phyloP scores from a whole-genome alignment of 2,888 invertebrate species.

The Zaprionus lineosus region DNA sequence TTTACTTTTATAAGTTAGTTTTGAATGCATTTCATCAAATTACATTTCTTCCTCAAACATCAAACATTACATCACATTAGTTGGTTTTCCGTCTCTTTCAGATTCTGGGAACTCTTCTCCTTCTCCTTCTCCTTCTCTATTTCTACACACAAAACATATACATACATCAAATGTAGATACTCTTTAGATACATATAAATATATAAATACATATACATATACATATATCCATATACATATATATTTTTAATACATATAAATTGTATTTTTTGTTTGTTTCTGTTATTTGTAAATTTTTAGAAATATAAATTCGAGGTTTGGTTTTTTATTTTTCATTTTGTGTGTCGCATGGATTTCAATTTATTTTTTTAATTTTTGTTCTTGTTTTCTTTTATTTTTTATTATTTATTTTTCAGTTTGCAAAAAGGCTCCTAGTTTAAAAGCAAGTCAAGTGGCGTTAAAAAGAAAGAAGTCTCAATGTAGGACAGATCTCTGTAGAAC shows the following conservation, averaged over 20 bases:
- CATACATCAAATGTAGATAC: conserved; percentile 39
- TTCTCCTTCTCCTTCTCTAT: conserved; percentile 11
- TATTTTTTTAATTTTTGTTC: conserved; percentile 20
- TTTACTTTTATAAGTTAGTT: conserved; percentile 52
- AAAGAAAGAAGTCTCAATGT: conserved; percentile 5
- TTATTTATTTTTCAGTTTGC: not conserved
- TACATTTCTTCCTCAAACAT: conserved; percentile 29
- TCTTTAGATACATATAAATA: conserved; percentile 49
- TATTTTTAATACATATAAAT: conserved; percentile 29
- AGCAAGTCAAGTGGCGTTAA: conserved; percentile 46
- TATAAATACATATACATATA: conserved; percentile 40
- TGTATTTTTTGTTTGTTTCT: too few species aligned
- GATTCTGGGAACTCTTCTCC: conserved; percentile 33
- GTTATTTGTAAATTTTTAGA: conserved; percentile 68
- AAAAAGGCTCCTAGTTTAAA: conserved; percentile 30
- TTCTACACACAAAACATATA: conserved; percentile 45
- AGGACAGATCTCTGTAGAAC: conserved; percentile 40
- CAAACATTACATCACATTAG: conserved; percentile 55
- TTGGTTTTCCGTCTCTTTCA: conserved; percentile 48
- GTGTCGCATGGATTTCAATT: too few species aligned
- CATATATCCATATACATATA: conserved; percentile 48
- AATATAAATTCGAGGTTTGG: conserved; percentile 75
- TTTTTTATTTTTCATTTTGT: conserved; percentile 24
- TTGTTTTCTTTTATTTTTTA: conserved; percentile 2
- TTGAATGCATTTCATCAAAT: conserved; percentile 64